Conservation (phyloP, 2,888 invertebrate genomes). For the Polydrusus cervinus region DNA sequence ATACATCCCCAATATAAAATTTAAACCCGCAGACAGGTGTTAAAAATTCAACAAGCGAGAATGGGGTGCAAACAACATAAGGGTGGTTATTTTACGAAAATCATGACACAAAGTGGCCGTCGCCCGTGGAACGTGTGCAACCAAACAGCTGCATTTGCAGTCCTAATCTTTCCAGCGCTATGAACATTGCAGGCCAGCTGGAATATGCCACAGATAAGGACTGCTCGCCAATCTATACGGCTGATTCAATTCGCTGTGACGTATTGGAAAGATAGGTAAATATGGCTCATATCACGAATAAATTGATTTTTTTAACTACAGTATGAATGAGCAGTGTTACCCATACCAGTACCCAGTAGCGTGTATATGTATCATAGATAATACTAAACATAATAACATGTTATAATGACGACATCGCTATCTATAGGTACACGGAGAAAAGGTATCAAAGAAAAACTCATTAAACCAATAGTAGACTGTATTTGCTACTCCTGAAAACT, state of each 20-base stretch:
- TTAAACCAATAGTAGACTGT: too few relatives aligned
- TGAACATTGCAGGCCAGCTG: constrained; percentile 31
- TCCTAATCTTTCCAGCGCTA: constrained; percentile 39
- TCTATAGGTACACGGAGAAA: too few relatives aligned
- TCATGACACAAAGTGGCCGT: constrained; percentile 24
- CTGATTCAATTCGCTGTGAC: constrained; percentile 34
- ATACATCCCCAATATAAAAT: background rate
- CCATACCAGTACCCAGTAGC: too few relatives aligned
- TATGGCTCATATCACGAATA: constrained; percentile 12
- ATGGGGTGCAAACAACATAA: constrained; percentile 16
- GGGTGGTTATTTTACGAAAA: constrained; percentile 19
- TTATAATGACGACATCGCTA: too few relatives aligned
- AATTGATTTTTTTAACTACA: constrained; percentile 1
- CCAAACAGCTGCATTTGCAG: constrained; percentile 41
- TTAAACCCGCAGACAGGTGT: constrained; percentile 10
- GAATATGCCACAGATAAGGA: constrained; percentile 35
- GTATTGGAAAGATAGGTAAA: constrained; percentile 32
- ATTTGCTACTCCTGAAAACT: too few relatives aligned
- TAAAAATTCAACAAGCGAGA: constrained; percentile 32
- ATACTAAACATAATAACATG: too few relatives aligned
- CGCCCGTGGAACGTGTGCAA: constrained; percentile 29
- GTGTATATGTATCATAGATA: too few relatives aligned
- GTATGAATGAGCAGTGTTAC: too few relatives aligned
- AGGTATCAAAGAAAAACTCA: too few relatives aligned
- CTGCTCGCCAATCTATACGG: constrained; percentile 31